These are phyloP conservation scores for Limnephilus marmoratus DNA, from an alignment of 2,888 invertebrate genomes.

Conservation along the genomic window DNA sequence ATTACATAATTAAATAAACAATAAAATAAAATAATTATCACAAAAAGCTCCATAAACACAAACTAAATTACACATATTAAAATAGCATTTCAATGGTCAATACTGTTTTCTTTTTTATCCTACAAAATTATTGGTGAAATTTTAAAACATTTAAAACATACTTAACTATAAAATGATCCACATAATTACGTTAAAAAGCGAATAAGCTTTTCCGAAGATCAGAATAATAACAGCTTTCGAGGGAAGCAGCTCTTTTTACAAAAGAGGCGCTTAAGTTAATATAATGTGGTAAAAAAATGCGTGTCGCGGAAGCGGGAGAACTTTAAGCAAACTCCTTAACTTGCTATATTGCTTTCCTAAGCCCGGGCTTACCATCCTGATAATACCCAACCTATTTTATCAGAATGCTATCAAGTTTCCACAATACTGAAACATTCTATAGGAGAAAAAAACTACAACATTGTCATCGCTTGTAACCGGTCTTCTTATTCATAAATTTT, in stretches of 20 bases:
- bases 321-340: neutral
- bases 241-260: neutral
- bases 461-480: too few species aligned
- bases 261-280: neutral
- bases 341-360: slow-evolving; percentile 4
- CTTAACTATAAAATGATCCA: too few species aligned
- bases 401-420: neutral
- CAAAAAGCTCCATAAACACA: too few species aligned
- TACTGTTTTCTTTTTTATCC: too few species aligned
- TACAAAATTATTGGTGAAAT: too few species aligned
- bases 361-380: neutral
- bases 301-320: neutral
- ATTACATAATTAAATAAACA: too few species aligned
- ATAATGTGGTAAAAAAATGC: slow-evolving; percentile 9
- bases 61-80: too few species aligned
- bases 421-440: neutral
- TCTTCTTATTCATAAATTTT: too few species aligned
- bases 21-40: too few species aligned
- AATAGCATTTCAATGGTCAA: too few species aligned
- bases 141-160: too few species aligned
- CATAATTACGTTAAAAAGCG: neutral
- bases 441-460: neutral
- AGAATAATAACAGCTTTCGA: neutral
- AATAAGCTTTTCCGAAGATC: neutral
- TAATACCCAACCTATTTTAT: neutral